Percentiles rank a stretch among this genome's conserved stretches.
Evolutionary conservation across 2,113 vertebrate genomes (phyloP).

Genomic region (Brachirus orientalis): DNA sequence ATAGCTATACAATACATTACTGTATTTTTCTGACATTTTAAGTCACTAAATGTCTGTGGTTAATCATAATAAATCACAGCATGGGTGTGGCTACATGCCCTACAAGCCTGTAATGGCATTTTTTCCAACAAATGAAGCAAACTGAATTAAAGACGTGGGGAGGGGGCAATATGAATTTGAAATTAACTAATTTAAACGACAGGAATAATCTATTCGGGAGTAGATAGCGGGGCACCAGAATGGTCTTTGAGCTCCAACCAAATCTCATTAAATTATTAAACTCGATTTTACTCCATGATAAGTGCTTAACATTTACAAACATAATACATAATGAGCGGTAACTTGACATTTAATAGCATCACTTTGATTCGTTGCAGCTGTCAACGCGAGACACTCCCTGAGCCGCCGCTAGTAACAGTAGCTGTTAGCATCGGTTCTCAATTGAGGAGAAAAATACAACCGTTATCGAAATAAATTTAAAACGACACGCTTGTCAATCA

Average conservation of each 20-base stretch:
- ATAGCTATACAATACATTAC: neutral
- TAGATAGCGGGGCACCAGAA: too few relatives aligned
- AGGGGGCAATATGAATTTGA: too few relatives aligned
- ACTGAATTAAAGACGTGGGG: too few relatives aligned
- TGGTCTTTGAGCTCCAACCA: too few relatives aligned
- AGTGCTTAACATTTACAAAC: too few relatives aligned
- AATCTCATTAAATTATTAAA: too few relatives aligned
- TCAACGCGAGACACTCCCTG: conserved; percentile 55
- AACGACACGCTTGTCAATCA: neutral
- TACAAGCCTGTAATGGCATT: too few relatives aligned
- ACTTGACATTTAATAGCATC: neutral
- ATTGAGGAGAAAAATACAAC: neutral
- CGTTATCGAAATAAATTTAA: neutral
- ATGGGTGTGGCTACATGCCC: conserved; percentile 40
- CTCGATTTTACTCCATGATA: too few relatives aligned
- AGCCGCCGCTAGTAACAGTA: conserved; percentile 39
- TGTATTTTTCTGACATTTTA: neutral
- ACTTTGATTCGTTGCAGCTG: neutral
- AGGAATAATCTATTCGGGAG: too few relatives aligned
- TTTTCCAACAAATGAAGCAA: too few relatives aligned
- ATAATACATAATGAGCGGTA: too few relatives aligned
- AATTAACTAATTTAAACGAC: too few relatives aligned
- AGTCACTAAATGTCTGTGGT: neutral
- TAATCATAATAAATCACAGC: conserved; percentile 24
- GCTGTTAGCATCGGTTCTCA: conserved; percentile 49